Evolutionary conservation across 2,113 vertebrate species (phyloP).

Genomic region (Caracal caracal): DNA sequence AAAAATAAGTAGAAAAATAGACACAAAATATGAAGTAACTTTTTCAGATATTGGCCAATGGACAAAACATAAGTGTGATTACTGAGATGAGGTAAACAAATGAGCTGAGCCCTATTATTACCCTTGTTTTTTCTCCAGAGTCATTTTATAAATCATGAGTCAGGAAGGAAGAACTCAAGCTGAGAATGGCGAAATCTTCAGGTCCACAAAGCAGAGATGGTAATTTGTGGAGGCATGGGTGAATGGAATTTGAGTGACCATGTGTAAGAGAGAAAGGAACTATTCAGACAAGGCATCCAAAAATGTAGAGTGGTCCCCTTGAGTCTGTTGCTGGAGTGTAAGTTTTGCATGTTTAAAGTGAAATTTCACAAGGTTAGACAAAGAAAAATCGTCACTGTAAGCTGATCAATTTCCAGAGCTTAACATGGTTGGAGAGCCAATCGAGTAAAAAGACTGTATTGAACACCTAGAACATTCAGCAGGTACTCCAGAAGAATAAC

Average conservation of each 20-base stretch:
- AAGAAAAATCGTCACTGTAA: not conserved
- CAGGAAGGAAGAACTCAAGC: not conserved
- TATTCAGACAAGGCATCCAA: not conserved
- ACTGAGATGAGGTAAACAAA: not conserved
- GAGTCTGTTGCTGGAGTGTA: too few relatives aligned
- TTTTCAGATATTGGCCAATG: not conserved
- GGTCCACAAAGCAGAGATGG: not conserved
- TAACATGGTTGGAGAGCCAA: not conserved
- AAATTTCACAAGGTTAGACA: not conserved
- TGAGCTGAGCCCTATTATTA: too few relatives aligned
- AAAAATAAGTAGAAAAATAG: not conserved
- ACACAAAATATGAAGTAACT: not conserved
- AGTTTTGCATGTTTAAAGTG: not conserved
- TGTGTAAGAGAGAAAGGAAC: not conserved
- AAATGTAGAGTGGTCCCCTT: too few relatives aligned
- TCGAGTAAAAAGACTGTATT: not conserved
- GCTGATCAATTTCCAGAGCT: not conserved
- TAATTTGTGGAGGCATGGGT: not conserved
- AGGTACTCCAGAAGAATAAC: not conserved
- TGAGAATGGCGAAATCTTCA: not conserved
- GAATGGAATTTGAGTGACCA: not conserved
- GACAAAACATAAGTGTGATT: not conserved
- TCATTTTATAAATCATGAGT: not conserved
- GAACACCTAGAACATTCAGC: not conserved
- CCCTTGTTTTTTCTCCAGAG: not conserved